Percentiles rank a stretch among this genome's conserved stretches.
phyloP scores from a whole-genome alignment of 1,140 invertebrate species.

The Papilio xuthus region DNA sequence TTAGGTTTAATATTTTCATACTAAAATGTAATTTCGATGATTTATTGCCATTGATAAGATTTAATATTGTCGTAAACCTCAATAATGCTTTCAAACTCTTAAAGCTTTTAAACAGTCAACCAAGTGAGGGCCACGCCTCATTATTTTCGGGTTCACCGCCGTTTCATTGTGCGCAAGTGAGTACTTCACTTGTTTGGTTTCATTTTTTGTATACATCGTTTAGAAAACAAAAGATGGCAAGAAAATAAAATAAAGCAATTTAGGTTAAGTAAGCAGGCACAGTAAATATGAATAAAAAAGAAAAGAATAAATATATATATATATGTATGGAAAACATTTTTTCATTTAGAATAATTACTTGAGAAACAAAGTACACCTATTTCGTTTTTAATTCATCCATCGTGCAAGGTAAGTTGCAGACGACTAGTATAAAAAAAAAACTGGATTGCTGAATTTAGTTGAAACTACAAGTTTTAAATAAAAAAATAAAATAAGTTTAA shows the following conservation, averaged over 20 bases:
- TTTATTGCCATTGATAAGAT: neutral
- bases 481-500: too few relatives aligned
- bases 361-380: too few relatives aligned
- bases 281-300: too few relatives aligned
- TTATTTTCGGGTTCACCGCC: conserved; percentile 22
- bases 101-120: neutral
- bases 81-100: neutral
- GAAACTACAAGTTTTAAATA: too few relatives aligned
- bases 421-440: too few relatives aligned
- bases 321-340: too few relatives aligned
- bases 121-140: conserved; percentile 13
- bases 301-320: too few relatives aligned
- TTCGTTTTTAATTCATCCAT: too few relatives aligned
- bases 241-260: neutral
- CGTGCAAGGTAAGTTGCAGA: too few relatives aligned
- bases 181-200: neutral
- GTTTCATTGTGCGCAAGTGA: neutral
- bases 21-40: neutral
- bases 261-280: too few relatives aligned
- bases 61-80: neutral
- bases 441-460: too few relatives aligned
- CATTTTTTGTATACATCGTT: neutral
- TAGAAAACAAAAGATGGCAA: neutral
- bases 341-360: too few relatives aligned
- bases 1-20: neutral